These are phyloP conservation scores for Tiliacea aurago DNA, from an alignment of 2,888 invertebrate species.

Conservation along the genomic window DNA sequence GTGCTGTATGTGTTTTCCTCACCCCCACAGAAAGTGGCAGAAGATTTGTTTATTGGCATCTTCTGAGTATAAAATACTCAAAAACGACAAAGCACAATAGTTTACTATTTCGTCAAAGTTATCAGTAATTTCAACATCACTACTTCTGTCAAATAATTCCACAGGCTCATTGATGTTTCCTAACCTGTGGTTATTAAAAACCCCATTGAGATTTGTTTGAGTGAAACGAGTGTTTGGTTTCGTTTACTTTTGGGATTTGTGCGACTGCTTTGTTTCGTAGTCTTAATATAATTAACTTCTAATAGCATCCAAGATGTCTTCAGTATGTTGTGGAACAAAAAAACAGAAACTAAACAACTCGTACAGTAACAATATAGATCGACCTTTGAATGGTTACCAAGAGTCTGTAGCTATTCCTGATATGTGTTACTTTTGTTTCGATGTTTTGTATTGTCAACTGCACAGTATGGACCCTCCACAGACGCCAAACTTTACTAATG, in stretches of 20 bases:
- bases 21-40: too few relatives aligned
- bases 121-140: constrained; percentile 25
- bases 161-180: constrained; percentile 28
- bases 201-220: constrained; percentile 53
- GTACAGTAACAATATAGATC: constrained; percentile 90
- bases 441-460: constrained; percentile 98
- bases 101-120: not conserved
- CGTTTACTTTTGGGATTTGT: constrained; percentile 77
- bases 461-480: constrained; percentile 98
- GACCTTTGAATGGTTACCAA: constrained; percentile 89
- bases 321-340: constrained; percentile 97
- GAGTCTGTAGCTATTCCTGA: constrained; percentile 95
- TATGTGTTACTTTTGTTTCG: constrained; percentile 99
- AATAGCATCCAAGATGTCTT: constrained; percentile 92
- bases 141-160: constrained; percentile 42
- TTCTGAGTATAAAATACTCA: too few relatives aligned
- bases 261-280: constrained; percentile 75
- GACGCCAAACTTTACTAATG: constrained; percentile 97
- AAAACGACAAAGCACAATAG: too few relatives aligned
- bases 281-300: constrained; percentile 70
- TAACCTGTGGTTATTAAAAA: constrained; percentile 66
- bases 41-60: too few relatives aligned
- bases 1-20: too few relatives aligned
- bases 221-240: constrained; percentile 75
- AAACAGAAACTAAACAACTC: constrained; percentile 96